These are phyloP conservation scores for Heliopora coerulea DNA, from an alignment of 92 coral and sea anemone species.

Conservation along the genomic window DNA sequence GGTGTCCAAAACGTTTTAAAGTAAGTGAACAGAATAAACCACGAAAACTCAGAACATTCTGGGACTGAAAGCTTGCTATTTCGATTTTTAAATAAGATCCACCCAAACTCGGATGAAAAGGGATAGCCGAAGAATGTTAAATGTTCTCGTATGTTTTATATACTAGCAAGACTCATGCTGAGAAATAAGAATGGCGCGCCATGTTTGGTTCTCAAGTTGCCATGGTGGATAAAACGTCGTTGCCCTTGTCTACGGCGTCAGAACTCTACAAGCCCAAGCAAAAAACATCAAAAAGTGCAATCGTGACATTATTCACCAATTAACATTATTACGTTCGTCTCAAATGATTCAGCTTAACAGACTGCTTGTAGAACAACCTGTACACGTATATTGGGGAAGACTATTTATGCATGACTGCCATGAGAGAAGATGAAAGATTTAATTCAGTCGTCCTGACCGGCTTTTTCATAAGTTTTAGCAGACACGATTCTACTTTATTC, in stretches of 20 bases:
- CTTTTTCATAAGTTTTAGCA: no score
- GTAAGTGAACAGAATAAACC: no score
- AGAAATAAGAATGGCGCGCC: constrained; percentile 39
- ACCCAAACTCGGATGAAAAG: no score
- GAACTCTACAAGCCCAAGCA: constrained; percentile 10
- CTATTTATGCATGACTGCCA: constrained; percentile 41
- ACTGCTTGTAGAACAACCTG: not conserved
- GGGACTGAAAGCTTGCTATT: not conserved
- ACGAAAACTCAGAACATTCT: not conserved
- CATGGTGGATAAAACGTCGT: constrained; percentile 42
- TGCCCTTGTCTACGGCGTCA: constrained; percentile 50
- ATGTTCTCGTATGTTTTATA: not conserved
- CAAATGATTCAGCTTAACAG: not conserved
- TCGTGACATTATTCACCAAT: not conserved
- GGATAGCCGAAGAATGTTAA: no score
- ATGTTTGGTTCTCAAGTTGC: constrained; percentile 43
- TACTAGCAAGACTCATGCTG: constrained; percentile 17
- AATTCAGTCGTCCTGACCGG: not conserved
- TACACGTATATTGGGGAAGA: not conserved
- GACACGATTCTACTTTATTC: no score
- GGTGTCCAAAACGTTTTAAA: not conserved
- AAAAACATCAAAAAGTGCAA: not conserved
- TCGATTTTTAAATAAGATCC: no score
- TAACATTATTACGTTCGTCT: not conserved
- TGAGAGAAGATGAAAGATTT: constrained; percentile 12